Evolutionary conservation across 2,113 vertebrate species (phyloP), one percentile per base, ranked within the genome.

Genomic region (Saccopteryx leptura): DNA sequence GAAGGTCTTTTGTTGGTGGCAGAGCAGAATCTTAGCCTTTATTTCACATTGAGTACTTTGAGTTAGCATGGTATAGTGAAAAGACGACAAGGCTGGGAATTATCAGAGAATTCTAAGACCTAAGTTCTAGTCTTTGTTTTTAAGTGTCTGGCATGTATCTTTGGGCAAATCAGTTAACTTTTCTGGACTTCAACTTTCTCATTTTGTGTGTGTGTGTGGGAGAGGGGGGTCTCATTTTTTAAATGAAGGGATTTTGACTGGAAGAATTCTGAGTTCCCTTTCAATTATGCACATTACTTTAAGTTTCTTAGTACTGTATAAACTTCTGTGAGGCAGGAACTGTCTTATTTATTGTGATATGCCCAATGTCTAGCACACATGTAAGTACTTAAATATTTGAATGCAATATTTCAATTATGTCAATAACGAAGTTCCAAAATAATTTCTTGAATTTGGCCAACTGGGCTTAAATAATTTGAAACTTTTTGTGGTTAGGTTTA

Each of bases 191-290:
- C 13, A 65, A 1, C 9, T 83, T 94, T 39, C 81, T 87, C 60
- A 74, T 92, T 93, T 92, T 76, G 87, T 86, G 23, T 6, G 39
- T 39, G 39, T 39, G 39, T 39, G 39, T 1, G 9, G 48, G 9
- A 15, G 74, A 7, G 0, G 14, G 31, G 31, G 14, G 65, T 52
- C 88, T 91, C 54, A 76, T 90, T 89, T 93, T 93, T 91, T 89
- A 93, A 92, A 84, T 75, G 48, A 84, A 78, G 28, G 1, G 0
- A 83, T 0, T 66, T 61, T 18, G 23, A 79, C 18, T 72, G 21
- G n/a, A 91, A 71, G 28, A 61, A 81, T 94, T 96, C 54, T 19
- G 18, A 87, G 26, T 69, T 91, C 46, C n/a, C 28, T 92, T 97
- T 95, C 24, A 72, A 3, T 89, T 93, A 78, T 79, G 31, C n/a